These are phyloP conservation scores for Myathropa florea DNA, from an alignment of 2,888 invertebrate genomes.

Conservation along the genomic window DNA sequence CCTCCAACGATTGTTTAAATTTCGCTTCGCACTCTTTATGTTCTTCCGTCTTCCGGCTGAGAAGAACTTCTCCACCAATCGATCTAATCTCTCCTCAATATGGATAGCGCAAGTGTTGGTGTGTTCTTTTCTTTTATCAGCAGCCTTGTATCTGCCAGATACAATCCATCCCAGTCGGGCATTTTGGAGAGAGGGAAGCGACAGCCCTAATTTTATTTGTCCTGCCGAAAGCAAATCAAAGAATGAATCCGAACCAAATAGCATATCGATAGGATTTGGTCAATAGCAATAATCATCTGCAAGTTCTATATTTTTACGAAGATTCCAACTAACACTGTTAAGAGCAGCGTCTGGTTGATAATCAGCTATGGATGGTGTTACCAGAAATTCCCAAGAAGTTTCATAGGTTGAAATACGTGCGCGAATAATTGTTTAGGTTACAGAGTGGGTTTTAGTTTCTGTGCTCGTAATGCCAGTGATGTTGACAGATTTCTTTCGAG, in stretches of 20 bases:
- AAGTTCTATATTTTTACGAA: conserved; percentile 51
- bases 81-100: neutral
- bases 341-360: conserved; percentile 62
- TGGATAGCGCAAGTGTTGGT: too few relatives aligned
- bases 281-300: conserved; percentile 61
- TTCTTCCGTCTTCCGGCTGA: conserved; percentile 18
- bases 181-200: conserved; percentile 66
- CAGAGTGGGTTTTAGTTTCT: too few relatives aligned
- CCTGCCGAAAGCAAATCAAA: conserved; percentile 45
- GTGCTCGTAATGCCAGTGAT: too few relatives aligned
- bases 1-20: neutral
- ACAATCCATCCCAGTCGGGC: conserved; percentile 69
- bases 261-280: conserved; percentile 55
- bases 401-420: too few relatives aligned
- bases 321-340: conserved; percentile 56
- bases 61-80: conserved; percentile 10
- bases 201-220: conserved; percentile 56
- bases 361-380: conserved; percentile 14
- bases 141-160: conserved; percentile 29
- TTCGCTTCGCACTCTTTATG: neutral
- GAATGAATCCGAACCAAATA: conserved; percentile 66
- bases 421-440: too few relatives aligned
- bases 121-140: too few relatives aligned
- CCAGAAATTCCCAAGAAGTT: neutral
- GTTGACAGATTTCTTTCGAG: too few relatives aligned